Percentiles rank a stretch among this genome's conserved stretches.
Conservation (phyloP, 1,140 invertebrate species). For the Leucophenga varia region DNA sequence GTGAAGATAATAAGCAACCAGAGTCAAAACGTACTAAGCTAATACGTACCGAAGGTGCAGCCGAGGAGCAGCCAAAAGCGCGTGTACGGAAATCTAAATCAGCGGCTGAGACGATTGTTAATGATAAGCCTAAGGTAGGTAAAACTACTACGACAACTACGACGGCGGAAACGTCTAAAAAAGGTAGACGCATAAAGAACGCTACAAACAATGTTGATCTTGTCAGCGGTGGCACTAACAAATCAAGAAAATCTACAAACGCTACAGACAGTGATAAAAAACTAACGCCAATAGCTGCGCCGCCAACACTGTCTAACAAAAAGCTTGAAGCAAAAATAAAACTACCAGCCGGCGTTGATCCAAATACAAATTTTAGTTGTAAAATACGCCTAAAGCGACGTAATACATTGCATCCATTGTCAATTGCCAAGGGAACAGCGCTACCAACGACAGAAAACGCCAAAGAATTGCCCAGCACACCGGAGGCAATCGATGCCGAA, state of each 20-base stretch:
- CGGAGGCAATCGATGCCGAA: constrained; percentile 28
- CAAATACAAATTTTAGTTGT: constrained; percentile 49
- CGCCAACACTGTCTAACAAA: constrained; percentile 24
- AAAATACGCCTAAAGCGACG: constrained; percentile 46
- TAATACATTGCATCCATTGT: constrained; percentile 20
- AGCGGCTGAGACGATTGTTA: too few relatives aligned
- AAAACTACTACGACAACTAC: too few relatives aligned
- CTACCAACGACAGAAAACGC: background rate
- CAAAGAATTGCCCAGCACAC: constrained; percentile 7
- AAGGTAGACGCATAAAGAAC: constrained; percentile 24
- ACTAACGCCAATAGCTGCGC: constrained; percentile 16
- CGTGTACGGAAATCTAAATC: constrained; percentile 22
- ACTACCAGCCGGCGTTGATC: constrained; percentile 44
- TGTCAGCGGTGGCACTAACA: too few relatives aligned
- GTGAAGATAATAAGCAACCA: background rate
- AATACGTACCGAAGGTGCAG: constrained; percentile 22
- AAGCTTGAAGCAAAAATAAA: constrained; percentile 55
- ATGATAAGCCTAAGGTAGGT: too few relatives aligned
- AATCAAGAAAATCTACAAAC: too few relatives aligned
- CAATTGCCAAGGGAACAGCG: constrained; percentile 3
- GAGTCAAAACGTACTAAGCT: background rate
- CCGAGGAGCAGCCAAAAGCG: constrained; percentile 39
- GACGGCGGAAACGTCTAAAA: background rate
- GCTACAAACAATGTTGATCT: too few relatives aligned
- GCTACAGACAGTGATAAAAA: background rate